Base-by-base conservation (phyloP, 2,797 vertebrate genomes). In the Clamator glandarius region DNA sequence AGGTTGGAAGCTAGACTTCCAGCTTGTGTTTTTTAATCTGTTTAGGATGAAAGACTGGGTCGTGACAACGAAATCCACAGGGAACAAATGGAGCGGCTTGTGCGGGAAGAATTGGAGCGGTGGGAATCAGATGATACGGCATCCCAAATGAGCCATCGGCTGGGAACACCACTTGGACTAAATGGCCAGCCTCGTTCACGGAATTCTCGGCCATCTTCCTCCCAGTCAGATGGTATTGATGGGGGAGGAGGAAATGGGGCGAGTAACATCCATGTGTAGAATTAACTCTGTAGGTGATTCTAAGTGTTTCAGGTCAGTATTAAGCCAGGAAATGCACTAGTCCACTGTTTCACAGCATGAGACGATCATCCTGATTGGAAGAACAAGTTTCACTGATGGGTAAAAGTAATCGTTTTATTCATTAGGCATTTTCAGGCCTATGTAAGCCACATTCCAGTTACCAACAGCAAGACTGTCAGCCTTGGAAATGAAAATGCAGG, bases 11-110 rank as follows among this genome's bases (percentile, higher is more conserved):
- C 46, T 66, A 62, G 0, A 0, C 28, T 90, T 85, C 21, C 41
- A 94, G 28, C n/a, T 66, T 13, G 14, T 77, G 52, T 85, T 36
- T 89, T 89, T 44, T 72, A 1, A 26, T 29, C 18, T 72, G 26
- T 44, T 81, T 80, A 99, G 99, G 99, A 99, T 51, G 99, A 99
- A 94, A 98, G 98, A 23, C 92, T 98, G 96, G 99, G 99, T 23
- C 98, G 98, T 35, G 98, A 99, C 95, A 98, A 96, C 4, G 99
- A 99, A 11, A 93, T 97, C 35, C 99, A 99, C 97, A 96, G 98
- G 88, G 99, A 99, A 23, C 99, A 99, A 89, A 99, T 99, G 98
- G 99, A 99, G 94, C 97, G 98, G 59, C 98, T 99, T 7, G 99
- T 99, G 58, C 98, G 98, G 42, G 99, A 99, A 94, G 99, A 99